phyloP scores from a whole-genome alignment of 2,888 invertebrate genomes.

The Mythimna pallens region DNA sequence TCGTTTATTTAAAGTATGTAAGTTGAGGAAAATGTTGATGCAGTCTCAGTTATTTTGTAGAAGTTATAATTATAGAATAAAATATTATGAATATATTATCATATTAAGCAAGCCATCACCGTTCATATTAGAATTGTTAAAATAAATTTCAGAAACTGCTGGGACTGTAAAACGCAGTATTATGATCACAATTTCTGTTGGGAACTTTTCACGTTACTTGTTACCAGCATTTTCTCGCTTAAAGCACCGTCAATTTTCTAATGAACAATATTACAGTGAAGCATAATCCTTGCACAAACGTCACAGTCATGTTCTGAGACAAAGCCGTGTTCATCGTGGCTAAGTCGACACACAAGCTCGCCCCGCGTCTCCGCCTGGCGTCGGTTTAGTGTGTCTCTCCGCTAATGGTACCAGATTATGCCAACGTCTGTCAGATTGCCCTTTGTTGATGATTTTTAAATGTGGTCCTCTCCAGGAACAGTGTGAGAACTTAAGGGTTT shows the following conservation, averaged over 20 bases:
- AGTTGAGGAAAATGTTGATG: background rate
- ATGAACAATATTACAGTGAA: slow-evolving; percentile 17
- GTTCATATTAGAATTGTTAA: background rate
- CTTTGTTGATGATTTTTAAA: slow-evolving; percentile 34
- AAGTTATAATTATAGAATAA: too few relatives aligned
- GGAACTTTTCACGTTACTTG: background rate
- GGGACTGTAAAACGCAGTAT: background rate
- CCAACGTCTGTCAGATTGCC: slow-evolving; percentile 30
- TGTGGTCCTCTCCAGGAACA: background rate
- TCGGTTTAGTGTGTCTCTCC: slow-evolving; percentile 28
- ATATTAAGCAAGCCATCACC: too few relatives aligned
- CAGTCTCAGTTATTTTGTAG: background rate
- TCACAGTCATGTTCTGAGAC: slow-evolving; percentile 48
- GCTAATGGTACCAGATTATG: slow-evolving; percentile 48
- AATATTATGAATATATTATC: too few relatives aligned
- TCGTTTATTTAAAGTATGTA: too few relatives aligned
- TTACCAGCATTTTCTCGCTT: background rate
- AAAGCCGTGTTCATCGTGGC: slow-evolving; percentile 52
- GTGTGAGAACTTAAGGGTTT: background rate
- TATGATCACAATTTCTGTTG: background rate
- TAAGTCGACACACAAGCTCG: slow-evolving; percentile 53
- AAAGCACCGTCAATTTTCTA: slow-evolving; percentile 8
- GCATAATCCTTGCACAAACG: slow-evolving; percentile 54
- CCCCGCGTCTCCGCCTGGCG: slow-evolving; percentile 14
- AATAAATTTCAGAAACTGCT: background rate